Conservation (phyloP, 2,797 vertebrate species). For the Pipistrellus pipistrellus region DNA sequence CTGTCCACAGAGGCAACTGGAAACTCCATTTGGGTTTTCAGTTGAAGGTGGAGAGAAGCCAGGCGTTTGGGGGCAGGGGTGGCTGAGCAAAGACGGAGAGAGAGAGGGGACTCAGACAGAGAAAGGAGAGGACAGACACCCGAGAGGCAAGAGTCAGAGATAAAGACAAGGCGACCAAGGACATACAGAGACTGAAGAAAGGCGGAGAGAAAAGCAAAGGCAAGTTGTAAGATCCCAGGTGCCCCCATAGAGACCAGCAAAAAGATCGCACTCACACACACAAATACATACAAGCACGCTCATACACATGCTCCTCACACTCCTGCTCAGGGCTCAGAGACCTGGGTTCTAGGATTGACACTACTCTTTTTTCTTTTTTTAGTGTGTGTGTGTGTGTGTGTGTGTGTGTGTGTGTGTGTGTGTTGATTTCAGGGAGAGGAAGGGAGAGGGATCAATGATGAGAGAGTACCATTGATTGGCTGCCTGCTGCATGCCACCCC, state of each 20-base stretch:
- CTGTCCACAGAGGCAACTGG: not conserved
- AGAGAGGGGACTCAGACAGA: not conserved
- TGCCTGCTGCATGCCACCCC: too few species aligned
- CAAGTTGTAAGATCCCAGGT: not conserved
- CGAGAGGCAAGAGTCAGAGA: not conserved
- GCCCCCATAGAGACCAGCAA: not conserved
- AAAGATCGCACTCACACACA: not conserved
- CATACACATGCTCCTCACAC: not conserved
- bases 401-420: too few species aligned
- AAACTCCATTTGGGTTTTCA: slow-evolving; percentile 86
- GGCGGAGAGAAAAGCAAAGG: not conserved
- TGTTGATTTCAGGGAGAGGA: too few species aligned
- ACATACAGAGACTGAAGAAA: not conserved
- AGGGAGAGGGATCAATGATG: too few species aligned
- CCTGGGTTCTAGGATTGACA: not conserved
- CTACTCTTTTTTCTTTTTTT: not conserved
- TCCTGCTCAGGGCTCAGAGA: not conserved
- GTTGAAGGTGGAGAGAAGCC: slow-evolving; percentile 69
- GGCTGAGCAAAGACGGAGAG: not conserved
- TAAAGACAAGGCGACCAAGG: not conserved
- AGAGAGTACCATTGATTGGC: too few species aligned
- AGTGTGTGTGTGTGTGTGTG: too few species aligned
- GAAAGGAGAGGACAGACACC: not conserved
- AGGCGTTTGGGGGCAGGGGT: not conserved
- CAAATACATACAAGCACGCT: not conserved